These are phyloP conservation scores for Ochlodes sylvanus DNA, from an alignment of 2,888 invertebrate genomes.

Conservation along the genomic window DNA sequence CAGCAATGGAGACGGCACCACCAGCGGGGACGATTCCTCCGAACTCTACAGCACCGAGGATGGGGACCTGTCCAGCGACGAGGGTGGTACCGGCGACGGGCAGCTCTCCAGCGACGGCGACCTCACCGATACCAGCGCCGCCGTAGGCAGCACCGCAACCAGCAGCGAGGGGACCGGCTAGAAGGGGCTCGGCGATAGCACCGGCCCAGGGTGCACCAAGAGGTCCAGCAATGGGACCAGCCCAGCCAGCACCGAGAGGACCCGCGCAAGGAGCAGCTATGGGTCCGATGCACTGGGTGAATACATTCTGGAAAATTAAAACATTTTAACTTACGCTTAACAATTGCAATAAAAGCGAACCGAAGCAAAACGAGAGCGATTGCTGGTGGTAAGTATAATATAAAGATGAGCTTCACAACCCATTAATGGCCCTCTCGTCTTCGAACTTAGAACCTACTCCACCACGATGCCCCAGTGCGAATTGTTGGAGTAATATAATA, in stretches of 20 bases:
- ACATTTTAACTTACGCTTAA: too few relatives aligned
- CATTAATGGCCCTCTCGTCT: too few relatives aligned
- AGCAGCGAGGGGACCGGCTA: too few relatives aligned
- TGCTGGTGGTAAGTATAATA: too few relatives aligned
- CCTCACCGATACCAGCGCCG: conserved; percentile 48
- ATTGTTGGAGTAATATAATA: too few relatives aligned
- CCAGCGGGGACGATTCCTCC: conserved; percentile 48
- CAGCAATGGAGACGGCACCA: conserved; percentile 51
- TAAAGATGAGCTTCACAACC: too few relatives aligned
- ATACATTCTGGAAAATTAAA: conserved; percentile 34
- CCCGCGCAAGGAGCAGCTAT: conserved; percentile 42
- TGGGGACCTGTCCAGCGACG: conserved; percentile 54
- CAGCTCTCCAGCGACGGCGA: conserved; percentile 50
- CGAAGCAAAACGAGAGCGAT: too few relatives aligned
- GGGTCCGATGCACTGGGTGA: conserved; percentile 36
- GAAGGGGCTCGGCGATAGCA: too few relatives aligned
- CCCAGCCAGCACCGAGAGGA: conserved; percentile 37
- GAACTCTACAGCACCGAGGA: conserved; percentile 52
- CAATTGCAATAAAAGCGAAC: too few relatives aligned
- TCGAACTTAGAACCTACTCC: too few relatives aligned
- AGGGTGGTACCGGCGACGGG: conserved; percentile 49
- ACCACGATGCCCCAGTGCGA: too few relatives aligned
- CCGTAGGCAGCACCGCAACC: conserved; percentile 40
- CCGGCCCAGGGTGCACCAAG: conserved; percentile 30
- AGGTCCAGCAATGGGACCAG: conserved; percentile 44